Percentiles rank a stretch among this genome's conserved stretches.
These are phyloP conservation scores for Lathronympha strigana DNA, from an alignment of 2,888 invertebrate species.

Conservation along the genomic window DNA sequence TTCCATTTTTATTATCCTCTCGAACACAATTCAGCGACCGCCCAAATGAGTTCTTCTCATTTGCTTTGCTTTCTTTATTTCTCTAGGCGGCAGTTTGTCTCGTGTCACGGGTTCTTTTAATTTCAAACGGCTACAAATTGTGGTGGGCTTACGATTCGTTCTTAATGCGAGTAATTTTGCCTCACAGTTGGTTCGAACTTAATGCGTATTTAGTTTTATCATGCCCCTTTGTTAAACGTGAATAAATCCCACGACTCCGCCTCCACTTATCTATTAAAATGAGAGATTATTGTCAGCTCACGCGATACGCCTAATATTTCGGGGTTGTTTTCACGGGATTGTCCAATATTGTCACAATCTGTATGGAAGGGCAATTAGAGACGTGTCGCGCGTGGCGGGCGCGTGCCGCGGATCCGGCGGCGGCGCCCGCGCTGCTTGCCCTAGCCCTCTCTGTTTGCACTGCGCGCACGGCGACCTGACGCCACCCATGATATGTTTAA, in stretches of 20 bases:
- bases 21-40: conserved; percentile 83
- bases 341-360: conserved; percentile 82
- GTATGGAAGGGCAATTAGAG: conserved; percentile 81
- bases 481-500: conserved; percentile 65
- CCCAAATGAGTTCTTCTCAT: conserved; percentile 82
- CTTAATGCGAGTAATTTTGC: conserved; percentile 55
- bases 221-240: conserved; percentile 50
- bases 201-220: conserved; percentile 29
- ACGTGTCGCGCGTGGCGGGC: conserved; percentile 78
- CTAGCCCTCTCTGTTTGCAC: conserved; percentile 62
- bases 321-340: conserved; percentile 83
- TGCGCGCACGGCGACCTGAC: conserved; percentile 66
- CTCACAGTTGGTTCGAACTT: conserved; percentile 44
- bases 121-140: conserved; percentile 66
- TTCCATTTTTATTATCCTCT: conserved; percentile 84
- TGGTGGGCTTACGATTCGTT: conserved; percentile 56
- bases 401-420: conserved; percentile 62
- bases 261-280: conserved; percentile 83
- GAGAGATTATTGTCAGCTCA: conserved; percentile 79
- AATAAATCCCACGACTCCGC: conserved; percentile 79
- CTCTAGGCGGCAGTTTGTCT: conserved; percentile 82
- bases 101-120: conserved; percentile 77
- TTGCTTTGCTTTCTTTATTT: conserved; percentile 82
- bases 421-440: conserved; percentile 49
- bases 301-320: conserved; percentile 64